These are phyloP conservation scores for Adelphocoris suturalis DNA, from an alignment of 2,888 invertebrate species.

Conservation along the genomic window DNA sequence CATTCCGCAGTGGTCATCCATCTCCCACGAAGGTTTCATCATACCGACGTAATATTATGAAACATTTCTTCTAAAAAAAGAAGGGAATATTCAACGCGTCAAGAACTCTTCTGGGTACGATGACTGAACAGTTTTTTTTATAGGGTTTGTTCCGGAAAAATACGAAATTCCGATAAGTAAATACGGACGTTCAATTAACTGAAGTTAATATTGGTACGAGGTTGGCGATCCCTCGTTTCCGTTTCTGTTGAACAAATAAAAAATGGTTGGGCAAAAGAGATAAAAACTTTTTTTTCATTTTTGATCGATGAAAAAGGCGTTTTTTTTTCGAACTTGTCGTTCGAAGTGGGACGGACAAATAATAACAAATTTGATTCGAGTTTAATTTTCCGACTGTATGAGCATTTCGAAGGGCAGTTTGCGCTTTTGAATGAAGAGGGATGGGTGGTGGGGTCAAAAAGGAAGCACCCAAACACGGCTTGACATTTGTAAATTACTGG, in stretches of 20 bases:
- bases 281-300: not conserved
- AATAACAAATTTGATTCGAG: slow-evolving; percentile 51
- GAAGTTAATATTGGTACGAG: not conserved
- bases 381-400: slow-evolving; percentile 58
- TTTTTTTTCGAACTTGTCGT: not conserved
- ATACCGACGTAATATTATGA: not conserved
- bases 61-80: not conserved
- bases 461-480: slow-evolving; percentile 58
- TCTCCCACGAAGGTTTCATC: not conserved
- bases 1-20: slow-evolving; percentile 28
- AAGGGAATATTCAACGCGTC: slow-evolving; percentile 4
- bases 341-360: not conserved
- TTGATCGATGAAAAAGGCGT: not conserved
- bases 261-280: not conserved
- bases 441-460: not conserved
- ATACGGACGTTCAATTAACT: slow-evolving; percentile 59
- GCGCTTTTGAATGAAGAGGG: not conserved
- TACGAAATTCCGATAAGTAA: slow-evolving; percentile 35
- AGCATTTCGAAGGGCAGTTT: not conserved
- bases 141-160: not conserved
- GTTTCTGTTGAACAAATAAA: slow-evolving; percentile 10
- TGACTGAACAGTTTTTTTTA: slow-evolving; percentile 2
- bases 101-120: not conserved
- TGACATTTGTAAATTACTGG: slow-evolving; percentile 71
- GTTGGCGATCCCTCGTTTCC: not conserved